Evolutionary conservation across 2,888 invertebrate genomes (phyloP).

Genomic region (Falcaria lacertinaria): DNA sequence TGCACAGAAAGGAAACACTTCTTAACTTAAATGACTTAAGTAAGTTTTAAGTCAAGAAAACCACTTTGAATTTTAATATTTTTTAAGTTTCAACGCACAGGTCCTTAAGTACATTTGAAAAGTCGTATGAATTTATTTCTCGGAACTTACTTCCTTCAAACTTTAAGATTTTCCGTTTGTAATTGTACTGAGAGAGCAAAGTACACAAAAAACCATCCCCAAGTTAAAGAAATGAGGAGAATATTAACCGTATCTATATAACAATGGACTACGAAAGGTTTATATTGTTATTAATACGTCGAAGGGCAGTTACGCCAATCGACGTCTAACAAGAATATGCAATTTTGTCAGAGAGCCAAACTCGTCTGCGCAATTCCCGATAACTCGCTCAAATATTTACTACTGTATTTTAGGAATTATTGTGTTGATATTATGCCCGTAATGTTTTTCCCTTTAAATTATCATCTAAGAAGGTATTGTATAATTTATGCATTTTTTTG

Average conservation of each 20-base stretch:
- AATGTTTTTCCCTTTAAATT: too few relatives aligned
- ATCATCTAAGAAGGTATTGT: too few relatives aligned
- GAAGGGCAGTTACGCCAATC: too few relatives aligned
- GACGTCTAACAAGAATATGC: too few relatives aligned
- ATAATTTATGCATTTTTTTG: too few relatives aligned
- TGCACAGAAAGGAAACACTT: conserved; percentile 33
- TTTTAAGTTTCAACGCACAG: conserved; percentile 1
- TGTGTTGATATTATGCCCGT: too few relatives aligned
- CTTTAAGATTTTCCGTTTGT: not conserved
- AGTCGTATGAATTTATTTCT: not conserved
- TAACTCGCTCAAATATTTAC: too few relatives aligned
- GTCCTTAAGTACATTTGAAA: not conserved
- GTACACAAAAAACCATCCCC: not conserved
- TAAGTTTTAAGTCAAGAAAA: conserved; percentile 28
- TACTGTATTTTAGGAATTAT: too few relatives aligned
- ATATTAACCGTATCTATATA: not conserved
- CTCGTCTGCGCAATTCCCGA: too few relatives aligned
- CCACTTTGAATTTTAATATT: conserved; percentile 26
- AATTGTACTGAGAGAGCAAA: not conserved
- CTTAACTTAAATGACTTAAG: conserved; percentile 31
- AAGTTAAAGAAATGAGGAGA: not conserved
- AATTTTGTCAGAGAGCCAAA: too few relatives aligned
- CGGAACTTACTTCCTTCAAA: not conserved
- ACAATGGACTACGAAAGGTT: not conserved
- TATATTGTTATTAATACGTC: not conserved